Base-by-base conservation (phyloP, 2,888 invertebrate species). In the Byasa hedistus region DNA sequence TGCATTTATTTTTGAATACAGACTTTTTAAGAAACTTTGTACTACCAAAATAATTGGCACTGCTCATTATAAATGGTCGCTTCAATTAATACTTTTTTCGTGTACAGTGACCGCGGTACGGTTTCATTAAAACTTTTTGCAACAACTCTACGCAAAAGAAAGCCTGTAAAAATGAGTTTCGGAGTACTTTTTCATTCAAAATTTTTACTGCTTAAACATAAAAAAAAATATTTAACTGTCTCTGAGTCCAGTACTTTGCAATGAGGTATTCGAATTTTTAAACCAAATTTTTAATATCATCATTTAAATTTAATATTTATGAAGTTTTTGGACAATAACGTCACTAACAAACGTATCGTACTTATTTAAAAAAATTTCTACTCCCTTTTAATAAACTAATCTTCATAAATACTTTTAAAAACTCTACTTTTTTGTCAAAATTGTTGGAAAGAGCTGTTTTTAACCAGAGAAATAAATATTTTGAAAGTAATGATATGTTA, bases 81-180 rank as follows among this genome's bases (percentile, higher is more conserved):
- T 57, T 57, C 57, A 63, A 48, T 57, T 48, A 63, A 63, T 63
- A 57, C 48, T 51, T 62, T 51, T 62, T 62, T 56, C 7, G 56
- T 56, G 52, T 52, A 52, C 52, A 3, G 22, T 21, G n/a, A 60
- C 54, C 22, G 44, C 39, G 44, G 23, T n/a, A 51, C 62, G 24
- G 15, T 62, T 32, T 62, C 62, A 62, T 62, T 57, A 63, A 63
- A 63, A 63, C n/a, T 57, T 48, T 15, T n/a, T 27, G 22, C 57
- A 57, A 57, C 56, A 62, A 62, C 19, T 56, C 10, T 17, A 56
- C 21, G 32, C 15, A 63, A 22, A 48, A 24, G 27, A 12, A 52
- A n/a, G 27, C 19, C 52, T 27, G 17, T 12, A n/a, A 32, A 57
- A 39, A 36, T 57, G 36, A 44, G 32, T 10, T 10, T 10, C 32